Evolutionary conservation across 2,113 vertebrate genomes (phyloP), one percentile per base, ranked within the genome.

Genomic region (Labrus mixtus): DNA sequence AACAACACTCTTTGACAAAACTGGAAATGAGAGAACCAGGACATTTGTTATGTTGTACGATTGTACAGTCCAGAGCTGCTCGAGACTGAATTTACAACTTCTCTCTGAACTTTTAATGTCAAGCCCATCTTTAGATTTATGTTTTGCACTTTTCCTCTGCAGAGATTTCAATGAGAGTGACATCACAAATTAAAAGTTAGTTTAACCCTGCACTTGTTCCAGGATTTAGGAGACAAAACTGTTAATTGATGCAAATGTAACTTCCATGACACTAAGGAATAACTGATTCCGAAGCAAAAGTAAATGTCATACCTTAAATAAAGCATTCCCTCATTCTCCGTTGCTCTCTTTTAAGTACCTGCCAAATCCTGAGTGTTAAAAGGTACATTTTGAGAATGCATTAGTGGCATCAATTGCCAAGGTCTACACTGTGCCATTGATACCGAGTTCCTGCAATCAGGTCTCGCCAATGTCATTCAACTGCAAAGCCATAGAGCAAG

Each of bases 21-120:
- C 83, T 76, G 67, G 55, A 87, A 86, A 83, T 79, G 56, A 84
- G 64, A 73, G 74, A 82, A 73, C 46, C 53, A 54, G 78, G 72
- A 76, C 81, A 84, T 89, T 68, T 84, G 76, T 85, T 79, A 60
- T 77, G 83, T 83, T 82, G 70, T 86, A 89, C 82, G 75, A 86
- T 73, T 77, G 66, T 71, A 62, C 53, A 72, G 70, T 80, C 82
- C 39, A 36, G 68, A 91, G 88, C 77, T 19, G 17, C 61, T 85
- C 17, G 50, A 78, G 79, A 75, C 81, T 6, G 43, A 83, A 70
- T 84, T 89, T 85, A 70, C 74, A 83, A 88, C 84, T 81, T 88
- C 67, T 51, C 56, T 82, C 67, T 79, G 78, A 87, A 85, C 68
- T 88, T 91, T 81, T 83, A 67, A 48, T 64, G 80, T 79, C 84